A percentile compares a stretch with the other conserved stretches of the same genome.
These are phyloP conservation scores for Bombylius discolor DNA, from an alignment of 2,888 invertebrate genomes.

Conservation along the genomic window DNA sequence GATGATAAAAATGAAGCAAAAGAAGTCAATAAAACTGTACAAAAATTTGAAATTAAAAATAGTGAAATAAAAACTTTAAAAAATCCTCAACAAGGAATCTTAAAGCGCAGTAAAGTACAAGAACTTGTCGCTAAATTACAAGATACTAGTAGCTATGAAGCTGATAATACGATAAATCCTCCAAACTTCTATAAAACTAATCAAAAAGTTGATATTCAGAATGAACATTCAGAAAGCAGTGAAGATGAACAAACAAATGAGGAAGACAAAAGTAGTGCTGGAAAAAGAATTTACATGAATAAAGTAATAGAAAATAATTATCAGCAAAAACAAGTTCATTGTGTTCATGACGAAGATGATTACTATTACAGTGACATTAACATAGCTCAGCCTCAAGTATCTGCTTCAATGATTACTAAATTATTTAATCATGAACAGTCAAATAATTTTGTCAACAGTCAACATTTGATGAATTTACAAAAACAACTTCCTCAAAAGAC, in stretches of 20 bases:
- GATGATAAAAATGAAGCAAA: conserved; percentile 6
- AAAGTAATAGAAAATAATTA: background rate
- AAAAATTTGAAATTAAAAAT: conserved; percentile 19
- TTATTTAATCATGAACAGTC: background rate
- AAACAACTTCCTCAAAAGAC: background rate
- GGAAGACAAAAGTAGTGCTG: conserved; percentile 8
- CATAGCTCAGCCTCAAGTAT: conserved; percentile 16
- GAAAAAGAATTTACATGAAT: background rate
- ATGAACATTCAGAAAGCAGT: conserved; percentile 44
- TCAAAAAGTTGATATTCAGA: conserved; percentile 13
- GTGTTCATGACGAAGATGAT: background rate
- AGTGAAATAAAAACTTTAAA: conserved; percentile 20
- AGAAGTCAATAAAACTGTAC: conserved; percentile 12
- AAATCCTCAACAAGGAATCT: conserved; percentile 21
- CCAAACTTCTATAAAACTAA: conserved; percentile 19
- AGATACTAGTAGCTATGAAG: conserved; percentile 10
- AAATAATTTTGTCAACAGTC: background rate
- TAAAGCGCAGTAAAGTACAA: conserved; percentile 22
- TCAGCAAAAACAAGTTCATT: background rate
- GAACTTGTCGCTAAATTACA: conserved; percentile 26
- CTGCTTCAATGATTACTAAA: background rate
- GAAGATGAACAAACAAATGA: conserved; percentile 42
- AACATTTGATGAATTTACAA: conserved; percentile 16
- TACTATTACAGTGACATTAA: conserved; percentile 6
- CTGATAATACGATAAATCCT: conserved; percentile 14